phyloP scores from a whole-genome alignment of 2,888 invertebrate genomes.

The Unio delphinus region DNA sequence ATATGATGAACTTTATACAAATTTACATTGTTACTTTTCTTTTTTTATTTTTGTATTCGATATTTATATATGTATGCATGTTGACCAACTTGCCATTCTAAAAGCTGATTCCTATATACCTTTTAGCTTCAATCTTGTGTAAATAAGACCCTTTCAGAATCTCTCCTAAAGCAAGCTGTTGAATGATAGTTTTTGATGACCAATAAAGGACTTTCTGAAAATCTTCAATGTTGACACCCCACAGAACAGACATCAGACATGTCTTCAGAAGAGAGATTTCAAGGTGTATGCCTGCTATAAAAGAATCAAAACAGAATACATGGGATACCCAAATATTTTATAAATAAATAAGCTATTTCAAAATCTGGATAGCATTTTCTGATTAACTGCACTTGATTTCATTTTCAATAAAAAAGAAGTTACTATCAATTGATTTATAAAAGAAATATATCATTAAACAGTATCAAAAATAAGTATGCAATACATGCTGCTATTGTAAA shows the following conservation, averaged over 20 bases:
- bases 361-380: neutral
- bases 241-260: slow-evolving; percentile 30
- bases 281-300: slow-evolving; percentile 37
- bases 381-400: neutral
- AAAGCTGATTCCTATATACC: slow-evolving; percentile 11
- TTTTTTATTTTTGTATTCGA: too few species aligned
- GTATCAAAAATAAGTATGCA: too few species aligned
- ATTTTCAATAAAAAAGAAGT: too few species aligned
- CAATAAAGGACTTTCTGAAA: slow-evolving; percentile 38
- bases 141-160: slow-evolving; percentile 26
- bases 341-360: neutral
- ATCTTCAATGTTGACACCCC: slow-evolving; percentile 41
- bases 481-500: too few species aligned
- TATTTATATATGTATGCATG: too few species aligned
- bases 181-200: slow-evolving; percentile 20
- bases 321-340: neutral
- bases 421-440: too few species aligned
- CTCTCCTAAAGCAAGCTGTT: slow-evolving; percentile 9
- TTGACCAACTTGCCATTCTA: too few species aligned
- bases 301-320: neutral
- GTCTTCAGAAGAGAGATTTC: slow-evolving; percentile 25
- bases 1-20: too few species aligned
- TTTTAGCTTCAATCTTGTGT: slow-evolving; percentile 11
- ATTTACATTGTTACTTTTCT: too few species aligned
- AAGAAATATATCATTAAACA: too few species aligned